Percentiles rank a stretch among this genome's conserved stretches.
phyloP scores from a whole-genome alignment of 2,888 invertebrate genomes.

The Oscheius onirici region DNA sequence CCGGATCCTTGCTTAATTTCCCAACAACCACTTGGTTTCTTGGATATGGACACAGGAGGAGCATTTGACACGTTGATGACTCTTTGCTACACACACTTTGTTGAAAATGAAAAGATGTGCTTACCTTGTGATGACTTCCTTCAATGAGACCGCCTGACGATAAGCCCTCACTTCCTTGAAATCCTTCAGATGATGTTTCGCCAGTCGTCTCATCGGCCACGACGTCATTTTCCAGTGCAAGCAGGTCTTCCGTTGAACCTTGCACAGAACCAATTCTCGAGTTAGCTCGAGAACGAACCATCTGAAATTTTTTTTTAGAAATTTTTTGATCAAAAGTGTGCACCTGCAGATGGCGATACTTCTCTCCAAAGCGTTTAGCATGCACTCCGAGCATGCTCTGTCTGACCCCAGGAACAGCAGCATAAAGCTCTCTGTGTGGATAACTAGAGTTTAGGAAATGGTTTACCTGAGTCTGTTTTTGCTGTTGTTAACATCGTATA shows the following conservation, averaged over 20 bases:
- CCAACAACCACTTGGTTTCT: constrained; percentile 59
- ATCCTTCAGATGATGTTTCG: constrained; percentile 15
- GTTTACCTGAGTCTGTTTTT: constrained; percentile 56
- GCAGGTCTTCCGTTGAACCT: constrained; percentile 56
- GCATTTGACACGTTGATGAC: constrained; percentile 69
- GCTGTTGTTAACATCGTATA: constrained; percentile 66
- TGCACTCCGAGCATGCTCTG: constrained; percentile 64
- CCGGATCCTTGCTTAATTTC: constrained; percentile 66
- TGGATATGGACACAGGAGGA: constrained; percentile 63
- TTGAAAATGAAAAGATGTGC: not conserved
- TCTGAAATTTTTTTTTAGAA: constrained; percentile 35
- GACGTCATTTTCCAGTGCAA: constrained; percentile 46
- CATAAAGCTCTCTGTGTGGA: constrained; percentile 61
- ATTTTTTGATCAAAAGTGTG: too few relatives aligned
- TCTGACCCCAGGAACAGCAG: constrained; percentile 65
- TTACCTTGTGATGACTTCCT: constrained; percentile 43
- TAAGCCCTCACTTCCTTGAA: constrained; percentile 7
- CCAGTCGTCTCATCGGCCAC: constrained; percentile 39
- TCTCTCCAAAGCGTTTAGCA: constrained; percentile 65
- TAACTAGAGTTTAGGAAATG: not conserved
- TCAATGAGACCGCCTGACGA: constrained; percentile 27
- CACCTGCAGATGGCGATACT: constrained; percentile 57
- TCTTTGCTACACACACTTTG: constrained; percentile 54
- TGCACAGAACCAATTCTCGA: constrained; percentile 57
- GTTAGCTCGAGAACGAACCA: constrained; percentile 53